Conservation (phyloP, 2,888 invertebrate species). For the Eupithecia subfuscata region DNA sequence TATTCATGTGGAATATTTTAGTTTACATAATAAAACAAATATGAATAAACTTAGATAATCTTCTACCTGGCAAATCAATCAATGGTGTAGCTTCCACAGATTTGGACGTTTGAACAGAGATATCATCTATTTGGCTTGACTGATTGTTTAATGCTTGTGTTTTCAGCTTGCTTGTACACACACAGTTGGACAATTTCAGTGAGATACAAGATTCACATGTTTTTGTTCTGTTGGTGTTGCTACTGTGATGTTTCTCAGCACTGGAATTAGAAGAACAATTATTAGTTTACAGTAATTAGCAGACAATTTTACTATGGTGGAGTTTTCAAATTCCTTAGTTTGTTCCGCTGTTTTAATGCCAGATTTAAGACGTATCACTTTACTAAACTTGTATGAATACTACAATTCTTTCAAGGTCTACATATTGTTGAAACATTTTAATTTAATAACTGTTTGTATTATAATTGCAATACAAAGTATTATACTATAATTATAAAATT, state of each 20-base stretch:
- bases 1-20: neutral
- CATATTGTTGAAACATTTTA: neutral
- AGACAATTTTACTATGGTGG: neutral
- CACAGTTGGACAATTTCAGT: conserved; percentile 54
- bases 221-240: conserved; percentile 43
- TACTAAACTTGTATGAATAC: neutral
- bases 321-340: neutral
- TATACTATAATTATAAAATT: too few species aligned
- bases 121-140: conserved; percentile 47
- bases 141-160: conserved; percentile 11
- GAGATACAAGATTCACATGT: conserved; percentile 62
- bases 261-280: conserved; percentile 45
- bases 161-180: conserved; percentile 52
- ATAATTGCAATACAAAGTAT: neutral
- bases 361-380: neutral
- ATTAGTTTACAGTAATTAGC: neutral
- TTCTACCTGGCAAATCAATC: conserved; percentile 72
- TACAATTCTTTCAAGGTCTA: neutral
- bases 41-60: neutral
- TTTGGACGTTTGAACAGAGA: conserved; percentile 49
- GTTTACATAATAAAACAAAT: neutral
- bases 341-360: neutral
- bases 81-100: conserved; percentile 71
- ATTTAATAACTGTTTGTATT: neutral
- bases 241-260: conserved; percentile 46